Evolutionary conservation across 2,797 vertebrate species (phyloP), one percentile per base, ranked within the genome.

Genomic region (Smutsia gigantea): DNA sequence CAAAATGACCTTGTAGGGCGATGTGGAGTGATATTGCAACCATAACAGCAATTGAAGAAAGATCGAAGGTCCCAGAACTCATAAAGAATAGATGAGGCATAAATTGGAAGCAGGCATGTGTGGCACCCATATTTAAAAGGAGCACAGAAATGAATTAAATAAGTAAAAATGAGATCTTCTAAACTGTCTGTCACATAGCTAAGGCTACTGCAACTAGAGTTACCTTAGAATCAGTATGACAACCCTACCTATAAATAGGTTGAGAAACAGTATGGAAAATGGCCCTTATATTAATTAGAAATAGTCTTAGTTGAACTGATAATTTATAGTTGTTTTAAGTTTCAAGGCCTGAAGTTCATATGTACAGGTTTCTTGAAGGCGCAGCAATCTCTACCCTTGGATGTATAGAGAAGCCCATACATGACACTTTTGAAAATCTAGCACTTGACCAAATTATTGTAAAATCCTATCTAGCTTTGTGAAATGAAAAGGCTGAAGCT

Each of bases 61-160:
- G 63, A 81, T 51, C 2, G 8, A 95, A 96, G 92, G 42, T 37
- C 63, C 57, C 63, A 78, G 57, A 88, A 86, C 79, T 92, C 63
- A 86, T 94, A 93, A 94, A 89, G 64, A 93, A 89, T 89, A 89
- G 61, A 86, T 89, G 79, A 95, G 25, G 13, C 79, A 69, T 96
- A 83, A 92, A 93, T 63, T 83, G 83, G 57, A 96, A 92, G 74
- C 78, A 83, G 61, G 42, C 68, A 64, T 75, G 37, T 94, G 86
- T 93, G 57, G 51, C 46, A 72, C 46, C 23, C 68, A 59, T 95
- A 61, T 46, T 61, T 95, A 78, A 95, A 79, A 90, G 6, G 31
- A 89, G 68, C 55, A 49, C 39, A 83, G 74, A 95, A 85, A 63
- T 68, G 57, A 89, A 92, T 93, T 78, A 89, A 94, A 69, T 71